Conservation (phyloP, 2,888 invertebrate species). For the Cephus spinipes region DNA sequence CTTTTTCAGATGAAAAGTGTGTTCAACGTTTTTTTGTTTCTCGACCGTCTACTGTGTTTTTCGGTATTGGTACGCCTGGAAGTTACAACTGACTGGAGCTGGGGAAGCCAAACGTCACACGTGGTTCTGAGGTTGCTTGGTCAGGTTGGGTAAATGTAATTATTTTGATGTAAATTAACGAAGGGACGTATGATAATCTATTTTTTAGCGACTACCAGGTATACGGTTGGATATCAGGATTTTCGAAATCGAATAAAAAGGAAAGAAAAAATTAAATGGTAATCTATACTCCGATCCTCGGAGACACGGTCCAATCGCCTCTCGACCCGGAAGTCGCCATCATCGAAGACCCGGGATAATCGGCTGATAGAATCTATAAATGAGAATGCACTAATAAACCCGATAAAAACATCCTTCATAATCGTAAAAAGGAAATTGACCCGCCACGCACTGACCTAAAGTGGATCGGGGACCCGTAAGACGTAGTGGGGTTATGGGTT, state of each 20-base stretch:
- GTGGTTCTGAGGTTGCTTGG: background rate
- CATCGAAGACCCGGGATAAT: background rate
- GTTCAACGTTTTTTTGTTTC: background rate
- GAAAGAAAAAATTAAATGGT: background rate
- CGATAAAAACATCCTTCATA: slow-evolving; percentile 15
- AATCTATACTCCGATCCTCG: background rate
- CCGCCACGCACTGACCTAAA: background rate
- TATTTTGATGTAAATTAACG: background rate
- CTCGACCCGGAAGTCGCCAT: background rate
- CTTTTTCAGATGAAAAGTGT: background rate
- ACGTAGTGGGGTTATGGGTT: background rate
- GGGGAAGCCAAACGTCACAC: background rate
- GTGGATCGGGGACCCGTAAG: background rate
- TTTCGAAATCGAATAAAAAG: background rate
- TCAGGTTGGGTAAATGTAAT: background rate
- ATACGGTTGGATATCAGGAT: background rate
- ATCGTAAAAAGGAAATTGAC: slow-evolving; percentile 12
- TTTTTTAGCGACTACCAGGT: background rate
- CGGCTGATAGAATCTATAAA: slow-evolving; percentile 4
- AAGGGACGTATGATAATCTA: background rate
- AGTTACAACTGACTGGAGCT: background rate
- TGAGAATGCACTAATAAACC: slow-evolving; percentile 14
- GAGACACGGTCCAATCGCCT: background rate
- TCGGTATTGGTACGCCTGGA: background rate
- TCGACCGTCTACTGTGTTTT: background rate